Evolutionary conservation across 2,113 vertebrate species (phyloP).

Genomic region (Hydrochoerus hydrochaeris): DNA sequence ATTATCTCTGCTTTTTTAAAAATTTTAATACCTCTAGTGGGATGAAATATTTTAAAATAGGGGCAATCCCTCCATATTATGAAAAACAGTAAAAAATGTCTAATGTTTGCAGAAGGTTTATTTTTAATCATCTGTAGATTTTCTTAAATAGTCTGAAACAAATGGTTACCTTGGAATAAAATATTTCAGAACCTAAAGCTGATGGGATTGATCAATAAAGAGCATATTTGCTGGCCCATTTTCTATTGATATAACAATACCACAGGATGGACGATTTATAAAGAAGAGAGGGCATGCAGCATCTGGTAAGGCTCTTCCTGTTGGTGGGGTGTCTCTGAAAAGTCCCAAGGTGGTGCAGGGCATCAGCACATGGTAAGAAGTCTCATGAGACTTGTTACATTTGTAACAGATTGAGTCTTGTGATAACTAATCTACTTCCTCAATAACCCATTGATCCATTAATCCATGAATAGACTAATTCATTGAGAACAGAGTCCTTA

Average conservation of each 20-base stretch:
- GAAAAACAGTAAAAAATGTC: not conserved
- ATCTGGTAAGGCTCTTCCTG: not conserved
- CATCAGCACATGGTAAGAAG: not conserved
- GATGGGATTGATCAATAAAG: not conserved
- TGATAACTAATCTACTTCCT: not conserved
- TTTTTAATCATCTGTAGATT: not conserved
- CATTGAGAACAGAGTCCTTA: not conserved
- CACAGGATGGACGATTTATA: not conserved
- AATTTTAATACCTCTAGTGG: not conserved
- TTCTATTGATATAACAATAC: not conserved
- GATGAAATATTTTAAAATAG: not conserved
- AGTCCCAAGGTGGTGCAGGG: not conserved
- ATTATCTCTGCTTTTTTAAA: not conserved
- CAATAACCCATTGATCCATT: not conserved
- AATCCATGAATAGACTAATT: not conserved
- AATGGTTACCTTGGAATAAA: not conserved
- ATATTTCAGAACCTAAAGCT: not conserved
- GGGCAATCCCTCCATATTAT: not conserved
- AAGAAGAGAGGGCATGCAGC: not conserved
- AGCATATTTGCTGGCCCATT: not conserved
- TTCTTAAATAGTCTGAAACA: not conserved
- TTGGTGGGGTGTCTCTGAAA: not conserved
- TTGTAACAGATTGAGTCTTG: not conserved
- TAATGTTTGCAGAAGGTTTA: not conserved
- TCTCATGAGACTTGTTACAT: not conserved